phyloP scores from a whole-genome alignment of 1,140 invertebrate genomes.

The Monochamus saltuarius region DNA sequence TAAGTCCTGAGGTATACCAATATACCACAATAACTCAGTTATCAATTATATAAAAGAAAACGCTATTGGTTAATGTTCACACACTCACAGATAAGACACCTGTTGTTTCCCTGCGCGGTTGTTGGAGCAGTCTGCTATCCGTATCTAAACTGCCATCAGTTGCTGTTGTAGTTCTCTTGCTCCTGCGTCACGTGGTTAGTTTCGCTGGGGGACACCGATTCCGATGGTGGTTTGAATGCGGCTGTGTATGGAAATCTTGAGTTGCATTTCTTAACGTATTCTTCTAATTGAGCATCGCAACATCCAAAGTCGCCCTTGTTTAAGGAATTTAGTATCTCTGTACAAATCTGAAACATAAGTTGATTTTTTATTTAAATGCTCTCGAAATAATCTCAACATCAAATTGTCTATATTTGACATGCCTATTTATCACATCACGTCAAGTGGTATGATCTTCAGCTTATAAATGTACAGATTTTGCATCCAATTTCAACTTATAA shows the following conservation, averaged over 20 bases:
- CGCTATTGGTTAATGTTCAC: slow-evolving; percentile 28
- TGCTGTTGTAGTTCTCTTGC: slow-evolving; percentile 24
- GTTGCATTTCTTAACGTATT: slow-evolving; percentile 72
- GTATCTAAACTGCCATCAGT: slow-evolving; percentile 24
- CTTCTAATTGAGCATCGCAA: slow-evolving; percentile 65
- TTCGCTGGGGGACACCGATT: slow-evolving; percentile 10
- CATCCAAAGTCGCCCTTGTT: slow-evolving; percentile 76
- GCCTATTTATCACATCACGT: too few relatives aligned
- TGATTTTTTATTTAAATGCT: too few relatives aligned
- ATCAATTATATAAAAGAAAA: slow-evolving; percentile 25
- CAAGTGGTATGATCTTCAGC: too few relatives aligned
- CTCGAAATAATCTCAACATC: too few relatives aligned
- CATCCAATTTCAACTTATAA: too few relatives aligned
- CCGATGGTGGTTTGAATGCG: slow-evolving; percentile 57
- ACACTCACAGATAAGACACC: slow-evolving; percentile 28
- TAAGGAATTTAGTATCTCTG: slow-evolving; percentile 73
- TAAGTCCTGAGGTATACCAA: slow-evolving; percentile 27
- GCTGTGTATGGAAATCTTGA: slow-evolving; percentile 72
- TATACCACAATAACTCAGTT: slow-evolving; percentile 20
- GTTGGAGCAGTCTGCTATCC: background rate
- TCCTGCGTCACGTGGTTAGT: slow-evolving; percentile 30
- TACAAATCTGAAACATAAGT: slow-evolving; percentile 65
- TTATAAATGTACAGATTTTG: too few relatives aligned
- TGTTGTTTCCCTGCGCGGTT: slow-evolving; percentile 21
- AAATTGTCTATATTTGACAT: too few relatives aligned